These are phyloP conservation scores for Gadus macrocephalus DNA, from an alignment of 2,113 vertebrate genomes.

Conservation along the genomic window DNA sequence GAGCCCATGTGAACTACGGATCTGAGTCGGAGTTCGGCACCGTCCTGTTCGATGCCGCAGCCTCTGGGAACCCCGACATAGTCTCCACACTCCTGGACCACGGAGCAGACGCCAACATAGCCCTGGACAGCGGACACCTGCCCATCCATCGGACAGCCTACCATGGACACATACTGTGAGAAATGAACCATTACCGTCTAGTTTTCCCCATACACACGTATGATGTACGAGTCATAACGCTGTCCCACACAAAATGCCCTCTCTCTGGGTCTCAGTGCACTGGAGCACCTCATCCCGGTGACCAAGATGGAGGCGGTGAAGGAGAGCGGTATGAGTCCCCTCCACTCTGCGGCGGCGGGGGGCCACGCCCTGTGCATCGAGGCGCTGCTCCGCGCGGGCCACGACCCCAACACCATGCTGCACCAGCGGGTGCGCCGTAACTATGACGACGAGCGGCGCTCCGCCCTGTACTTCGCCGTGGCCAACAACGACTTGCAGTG, in stretches of 20 bases:
- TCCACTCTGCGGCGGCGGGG: constrained; percentile 91
- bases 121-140: constrained; percentile 86
- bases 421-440: constrained; percentile 79
- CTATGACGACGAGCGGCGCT: constrained; percentile 88
- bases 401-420: constrained; percentile 93
- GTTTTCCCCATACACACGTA: background rate
- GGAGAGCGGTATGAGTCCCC: constrained; percentile 89
- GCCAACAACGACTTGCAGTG: constrained; percentile 85
- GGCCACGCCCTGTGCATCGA: constrained; percentile 83
- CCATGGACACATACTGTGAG: constrained; percentile 90
- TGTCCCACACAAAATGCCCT: no score
- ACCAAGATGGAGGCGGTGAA: constrained; percentile 79
- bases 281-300: constrained; percentile 82
- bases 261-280: constrained; percentile 64
- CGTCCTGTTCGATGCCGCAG: constrained; percentile 86
- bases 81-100: constrained; percentile 82
- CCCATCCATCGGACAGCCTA: constrained; percentile 92
- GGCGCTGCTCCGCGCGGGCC: constrained; percentile 81
- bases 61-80: constrained; percentile 87
- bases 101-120: constrained; percentile 87
- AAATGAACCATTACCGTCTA: background rate
- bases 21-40: constrained; percentile 77
- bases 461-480: constrained; percentile 88
- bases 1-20: constrained; percentile 79
- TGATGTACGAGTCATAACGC: background rate